Evolutionary conservation across 2,888 invertebrate species (phyloP).

Genomic region (Drosophila emarginata): DNA sequence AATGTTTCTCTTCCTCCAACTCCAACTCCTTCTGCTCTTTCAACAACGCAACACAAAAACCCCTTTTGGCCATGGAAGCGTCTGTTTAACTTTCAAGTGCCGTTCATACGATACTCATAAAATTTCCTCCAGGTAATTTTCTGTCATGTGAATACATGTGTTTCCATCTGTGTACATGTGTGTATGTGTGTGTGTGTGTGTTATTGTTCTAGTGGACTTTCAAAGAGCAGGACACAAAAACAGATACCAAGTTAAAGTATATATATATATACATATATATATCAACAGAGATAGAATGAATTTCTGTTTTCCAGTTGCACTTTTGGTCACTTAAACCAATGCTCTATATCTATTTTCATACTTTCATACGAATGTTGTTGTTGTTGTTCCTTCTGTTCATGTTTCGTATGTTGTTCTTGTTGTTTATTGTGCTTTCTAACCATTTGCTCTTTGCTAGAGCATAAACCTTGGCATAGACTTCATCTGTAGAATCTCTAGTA

Average conservation of each 20-base stretch:
- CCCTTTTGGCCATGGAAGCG: conserved; percentile 61
- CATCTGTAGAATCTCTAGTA: no score
- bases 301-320: conserved; percentile 54
- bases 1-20: background rate
- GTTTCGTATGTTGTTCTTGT: background rate
- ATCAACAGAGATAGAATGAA: conserved; percentile 5
- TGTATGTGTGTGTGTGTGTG: conserved; percentile 45
- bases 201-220: conserved; percentile 62
- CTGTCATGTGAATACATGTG: conserved; percentile 37
- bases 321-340: conserved; percentile 73
- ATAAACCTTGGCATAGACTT: background rate
- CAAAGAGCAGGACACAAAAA: conserved; percentile 27
- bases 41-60: conserved; percentile 13
- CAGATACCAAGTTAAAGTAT: conserved; percentile 25
- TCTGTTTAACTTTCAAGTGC: conserved; percentile 75
- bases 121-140: conserved; percentile 77
- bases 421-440: background rate
- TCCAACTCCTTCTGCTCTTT: conserved; percentile 10
- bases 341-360: background rate
- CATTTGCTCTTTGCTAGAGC: background rate
- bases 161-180: conserved; percentile 21
- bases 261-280: background rate
- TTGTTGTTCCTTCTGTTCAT: background rate
- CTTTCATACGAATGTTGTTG: conserved; percentile 5
- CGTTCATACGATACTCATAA: conserved; percentile 71